A percentile compares a stretch with the other conserved stretches of the same genome.
Evolutionary conservation across 2,797 vertebrate species (phyloP).

Genomic region (Trachops cirrhosus): DNA sequence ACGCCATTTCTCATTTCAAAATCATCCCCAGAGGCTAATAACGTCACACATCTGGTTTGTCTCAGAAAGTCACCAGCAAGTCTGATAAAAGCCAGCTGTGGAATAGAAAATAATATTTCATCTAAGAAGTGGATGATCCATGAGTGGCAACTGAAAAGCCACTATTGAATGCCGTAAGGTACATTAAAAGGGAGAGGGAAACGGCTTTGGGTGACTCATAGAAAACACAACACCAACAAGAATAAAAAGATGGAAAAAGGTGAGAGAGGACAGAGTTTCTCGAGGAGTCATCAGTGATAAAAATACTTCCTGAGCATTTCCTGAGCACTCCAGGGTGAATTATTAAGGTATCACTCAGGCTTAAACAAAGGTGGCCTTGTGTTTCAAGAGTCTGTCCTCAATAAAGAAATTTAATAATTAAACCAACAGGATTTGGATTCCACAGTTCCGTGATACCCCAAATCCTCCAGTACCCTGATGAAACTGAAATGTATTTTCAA

Average conservation of each 20-base stretch:
- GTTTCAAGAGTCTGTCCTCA: not conserved
- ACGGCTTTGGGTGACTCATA: not conserved
- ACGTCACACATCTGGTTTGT: conserved; percentile 44
- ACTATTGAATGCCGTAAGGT: not conserved
- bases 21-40: not conserved
- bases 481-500: conserved; percentile 48
- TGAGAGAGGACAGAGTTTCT: not conserved
- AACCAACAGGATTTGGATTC: not conserved
- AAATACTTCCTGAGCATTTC: not conserved
- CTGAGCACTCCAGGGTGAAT: not conserved
- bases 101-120: conserved; percentile 38
- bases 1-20: conserved; percentile 41
- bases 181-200: not conserved
- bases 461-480: not conserved
- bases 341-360: not conserved
- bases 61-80: conserved; percentile 31
- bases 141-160: conserved; percentile 34
- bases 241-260: not conserved
- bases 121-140: conserved; percentile 12
- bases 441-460: not conserved
- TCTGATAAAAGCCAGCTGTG: conserved; percentile 27
- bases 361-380: not conserved
- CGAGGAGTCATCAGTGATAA: not conserved
- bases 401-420: conserved; percentile 13
- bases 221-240: conserved; percentile 21